phyloP scores from a whole-genome alignment of 2,113 vertebrate genomes.

The Chloropsis cyanopogon region DNA sequence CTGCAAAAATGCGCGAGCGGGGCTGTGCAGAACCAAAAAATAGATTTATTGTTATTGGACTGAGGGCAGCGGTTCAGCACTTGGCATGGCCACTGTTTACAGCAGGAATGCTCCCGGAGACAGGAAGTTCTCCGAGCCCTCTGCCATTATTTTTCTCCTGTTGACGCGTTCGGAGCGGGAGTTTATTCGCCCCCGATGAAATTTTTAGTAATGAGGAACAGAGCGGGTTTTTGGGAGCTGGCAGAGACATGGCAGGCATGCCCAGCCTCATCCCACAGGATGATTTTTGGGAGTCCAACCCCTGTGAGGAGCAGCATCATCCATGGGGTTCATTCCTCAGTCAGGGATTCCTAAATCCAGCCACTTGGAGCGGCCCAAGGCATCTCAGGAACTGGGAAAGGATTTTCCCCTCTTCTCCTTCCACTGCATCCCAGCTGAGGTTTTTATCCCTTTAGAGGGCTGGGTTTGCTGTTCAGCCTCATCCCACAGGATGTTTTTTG shows the following conservation, averaged over 20 bases:
- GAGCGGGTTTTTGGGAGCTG: not conserved
- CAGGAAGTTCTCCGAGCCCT: slow-evolving; percentile 72
- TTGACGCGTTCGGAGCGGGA: slow-evolving; percentile 40
- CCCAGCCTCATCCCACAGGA: not conserved
- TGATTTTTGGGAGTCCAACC: not conserved
- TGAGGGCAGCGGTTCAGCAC: slow-evolving; percentile 51
- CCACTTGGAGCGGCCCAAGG: not conserved
- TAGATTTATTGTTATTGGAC: slow-evolving; percentile 73
- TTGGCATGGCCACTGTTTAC: slow-evolving; percentile 71
- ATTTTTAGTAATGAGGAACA: not conserved
- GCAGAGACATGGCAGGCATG: not conserved
- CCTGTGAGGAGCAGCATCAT: not conserved
- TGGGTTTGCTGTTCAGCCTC: not conserved
- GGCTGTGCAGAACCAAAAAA: slow-evolving; percentile 47
- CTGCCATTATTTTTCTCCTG: slow-evolving; percentile 62
- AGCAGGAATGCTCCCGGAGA: slow-evolving; percentile 68
- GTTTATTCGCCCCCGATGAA: not conserved
- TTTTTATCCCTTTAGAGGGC: not conserved
- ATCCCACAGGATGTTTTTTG: not conserved
- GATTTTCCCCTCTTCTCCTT: not conserved
- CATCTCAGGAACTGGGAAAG: not conserved
- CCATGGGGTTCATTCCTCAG: not conserved
- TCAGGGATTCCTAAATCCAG: not conserved
- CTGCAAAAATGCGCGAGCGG: slow-evolving; percentile 24
- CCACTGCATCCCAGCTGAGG: not conserved